A percentile compares a stretch with the other conserved stretches of the same genome.
phyloP scores from a whole-genome alignment of 2,797 vertebrate genomes.

The Chaenodraco wilsoni region DNA sequence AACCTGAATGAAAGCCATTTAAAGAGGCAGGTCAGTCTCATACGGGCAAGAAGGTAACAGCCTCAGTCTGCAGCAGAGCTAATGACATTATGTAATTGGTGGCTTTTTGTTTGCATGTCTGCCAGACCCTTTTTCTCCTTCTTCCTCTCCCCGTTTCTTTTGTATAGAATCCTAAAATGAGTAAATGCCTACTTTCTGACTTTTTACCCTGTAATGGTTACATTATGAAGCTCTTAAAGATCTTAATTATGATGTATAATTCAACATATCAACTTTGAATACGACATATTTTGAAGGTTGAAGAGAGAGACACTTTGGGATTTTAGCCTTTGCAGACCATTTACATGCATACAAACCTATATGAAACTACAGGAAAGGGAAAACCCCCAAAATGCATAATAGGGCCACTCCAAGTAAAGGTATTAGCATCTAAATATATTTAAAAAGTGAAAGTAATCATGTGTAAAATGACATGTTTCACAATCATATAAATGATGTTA shows the following conservation, averaged over 20 bases:
- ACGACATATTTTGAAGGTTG: not conserved
- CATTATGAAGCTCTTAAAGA: not conserved
- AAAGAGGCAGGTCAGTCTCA: conserved; percentile 20
- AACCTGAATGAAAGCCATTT: conserved; percentile 39
- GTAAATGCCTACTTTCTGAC: not conserved
- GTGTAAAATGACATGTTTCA: too few species aligned
- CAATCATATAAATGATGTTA: too few species aligned
- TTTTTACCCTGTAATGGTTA: conserved; percentile 7
- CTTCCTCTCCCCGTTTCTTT: not conserved
- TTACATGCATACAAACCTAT: too few species aligned
- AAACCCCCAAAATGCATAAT: too few species aligned
- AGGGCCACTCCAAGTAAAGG: too few species aligned
- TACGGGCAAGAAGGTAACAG: conserved; percentile 30
- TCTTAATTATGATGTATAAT: not conserved
- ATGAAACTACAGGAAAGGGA: too few species aligned
- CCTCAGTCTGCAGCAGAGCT: conserved; percentile 39
- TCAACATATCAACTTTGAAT: conserved; percentile 1
- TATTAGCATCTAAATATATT: too few species aligned
- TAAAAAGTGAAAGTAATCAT: too few species aligned
- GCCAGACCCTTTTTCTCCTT: conserved; percentile 20
- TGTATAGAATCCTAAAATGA: not conserved
- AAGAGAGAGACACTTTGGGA: too few species aligned
- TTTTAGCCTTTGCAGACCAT: too few species aligned
- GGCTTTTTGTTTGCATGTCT: conserved; percentile 55
- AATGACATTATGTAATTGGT: conserved; percentile 49